Percentiles rank a stretch among this genome's conserved stretches.
phyloP scores from a whole-genome alignment of 2,113 vertebrate species.

The Hydropotes inermis region DNA sequence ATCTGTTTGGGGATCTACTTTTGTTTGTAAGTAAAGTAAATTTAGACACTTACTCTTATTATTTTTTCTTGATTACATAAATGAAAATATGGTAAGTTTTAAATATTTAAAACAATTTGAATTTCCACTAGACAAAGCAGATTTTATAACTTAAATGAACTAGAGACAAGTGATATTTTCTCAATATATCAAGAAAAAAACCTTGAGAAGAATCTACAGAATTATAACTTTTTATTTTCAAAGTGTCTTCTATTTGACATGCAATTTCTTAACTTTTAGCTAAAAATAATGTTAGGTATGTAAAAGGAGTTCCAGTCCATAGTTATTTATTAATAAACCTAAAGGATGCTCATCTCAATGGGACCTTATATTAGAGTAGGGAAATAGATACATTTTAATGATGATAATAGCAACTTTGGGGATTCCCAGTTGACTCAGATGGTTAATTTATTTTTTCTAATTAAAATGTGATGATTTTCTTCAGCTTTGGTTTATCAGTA shows the following conservation, averaged over 20 bases:
- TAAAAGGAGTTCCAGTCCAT: not conserved
- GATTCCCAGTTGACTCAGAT: not conserved
- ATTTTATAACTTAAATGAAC: constrained; percentile 4
- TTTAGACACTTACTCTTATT: not conserved
- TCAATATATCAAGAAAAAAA: not conserved
- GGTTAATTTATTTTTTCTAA: not conserved
- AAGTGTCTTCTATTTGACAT: not conserved
- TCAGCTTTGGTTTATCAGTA: not conserved
- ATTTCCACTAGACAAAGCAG: not conserved
- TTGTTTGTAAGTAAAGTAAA: not conserved
- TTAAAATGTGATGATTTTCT: not conserved
- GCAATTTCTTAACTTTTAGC: not conserved
- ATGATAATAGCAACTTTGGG: not conserved
- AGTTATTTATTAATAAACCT: not conserved
- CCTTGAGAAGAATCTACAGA: not conserved
- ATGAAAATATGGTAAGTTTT: constrained; percentile 1
- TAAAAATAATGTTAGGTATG: not conserved
- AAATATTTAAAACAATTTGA: not conserved
- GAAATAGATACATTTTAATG: not conserved
- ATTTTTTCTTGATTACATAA: not conserved
- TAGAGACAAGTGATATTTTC: not conserved
- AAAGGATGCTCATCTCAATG: not conserved
- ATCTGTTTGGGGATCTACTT: not conserved
- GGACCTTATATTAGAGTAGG: not conserved
- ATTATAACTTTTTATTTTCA: constrained; percentile 2